Base-by-base conservation (phyloP, 2,888 invertebrate genomes). In the Epiblema foenella region DNA sequence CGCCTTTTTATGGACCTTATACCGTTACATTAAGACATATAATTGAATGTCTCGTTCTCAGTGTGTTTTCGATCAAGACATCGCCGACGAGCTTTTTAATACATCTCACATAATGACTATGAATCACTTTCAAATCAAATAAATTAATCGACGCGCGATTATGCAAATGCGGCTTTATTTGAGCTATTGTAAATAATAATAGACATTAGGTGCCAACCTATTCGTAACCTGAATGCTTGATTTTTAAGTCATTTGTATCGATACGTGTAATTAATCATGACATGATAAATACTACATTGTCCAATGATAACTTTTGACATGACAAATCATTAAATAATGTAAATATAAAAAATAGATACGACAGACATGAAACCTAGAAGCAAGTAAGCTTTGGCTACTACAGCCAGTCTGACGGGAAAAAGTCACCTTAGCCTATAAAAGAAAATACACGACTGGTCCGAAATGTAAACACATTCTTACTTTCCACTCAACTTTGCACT, bases 61-160 rank as follows among this genome's bases (percentile, higher is more conserved):
- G 15, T 33, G 52, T 24, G 51, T 52, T 46, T 46, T 12, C 58
- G n/a, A 37, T 20, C n/a, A 39, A 63, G 59, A 17, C 20, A 18
- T 62, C 69, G 46, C 65, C 59, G 46, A 58, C 58, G 17, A 52
- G 58, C 58, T 65, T 59, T 58, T 58, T 59, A 51, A 52, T 65
- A 51, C 51, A 29, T 17, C 51, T 67, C 49, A 39, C 20, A 18
- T 65, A 56, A 62, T 51, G 15, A 62, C 37, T 71, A 67, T 67
- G 56, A 67, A 71, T 71, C 71, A 71, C 71, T 71, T 67, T 71
- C 71, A 66, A 67, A 67, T 67, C 49, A 67, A 49, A 62, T 56
- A 15, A 37, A 56, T 56, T 60, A 71, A 67, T 29, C 29, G 65
- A 65, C 59, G 54, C 17, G 59, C 59, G 59, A 70, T 66, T 70